Evolutionary conservation across 2,888 invertebrate species (phyloP), one percentile per base, ranked within the genome.

Genomic region (Nymphalis c-album): DNA sequence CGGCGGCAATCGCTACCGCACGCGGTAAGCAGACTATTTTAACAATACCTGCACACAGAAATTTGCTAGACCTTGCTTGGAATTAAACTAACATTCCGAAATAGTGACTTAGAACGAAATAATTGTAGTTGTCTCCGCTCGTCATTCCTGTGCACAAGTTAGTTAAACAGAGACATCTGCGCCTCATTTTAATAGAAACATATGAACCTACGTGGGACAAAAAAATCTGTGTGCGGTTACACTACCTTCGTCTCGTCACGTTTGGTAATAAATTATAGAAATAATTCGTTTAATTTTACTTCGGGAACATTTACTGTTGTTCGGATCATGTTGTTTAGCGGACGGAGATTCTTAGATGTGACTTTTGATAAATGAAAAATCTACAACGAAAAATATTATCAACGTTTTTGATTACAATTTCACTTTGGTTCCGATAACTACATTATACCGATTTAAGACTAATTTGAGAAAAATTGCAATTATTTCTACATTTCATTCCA

Each of bases 1-100:
- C 85, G 85, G 85, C 83, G 86, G 76, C 75, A 78, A 81, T 75
- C 68, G 72, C 75, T 73, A 71, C 77, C 76, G 77, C 75, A 71
- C 75, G 73, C 74, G 70, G 70, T 65, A 67, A 71, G 69, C 68
- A 58, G 58, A 57, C 55, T n/a, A 63, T 55, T 46, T 67, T 68
- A 67, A 72, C 69, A 68, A 57, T 57, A 69, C 71, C 74, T 53
- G 64, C 74, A 73, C 76, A 74, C 74, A 70, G 72, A 72, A 72
- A 69, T 67, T 48, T 51, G 60, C 64, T 45, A 67, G 47, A 62
- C 46, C 51, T n/a, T 40, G 48, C 58, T 51, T 59, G 53, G 31
- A 60, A 48, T 50, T 62, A 57, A 51, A 48, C 57, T 61, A 40
- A 57, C 35, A 57, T 57, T 46, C 47, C 55, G 48, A 64, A 22